A percentile compares a stretch with the other conserved stretches of the same genome.
These are phyloP conservation scores for Hedya salicella DNA, from an alignment of 2,888 invertebrate genomes.

Conservation along the genomic window DNA sequence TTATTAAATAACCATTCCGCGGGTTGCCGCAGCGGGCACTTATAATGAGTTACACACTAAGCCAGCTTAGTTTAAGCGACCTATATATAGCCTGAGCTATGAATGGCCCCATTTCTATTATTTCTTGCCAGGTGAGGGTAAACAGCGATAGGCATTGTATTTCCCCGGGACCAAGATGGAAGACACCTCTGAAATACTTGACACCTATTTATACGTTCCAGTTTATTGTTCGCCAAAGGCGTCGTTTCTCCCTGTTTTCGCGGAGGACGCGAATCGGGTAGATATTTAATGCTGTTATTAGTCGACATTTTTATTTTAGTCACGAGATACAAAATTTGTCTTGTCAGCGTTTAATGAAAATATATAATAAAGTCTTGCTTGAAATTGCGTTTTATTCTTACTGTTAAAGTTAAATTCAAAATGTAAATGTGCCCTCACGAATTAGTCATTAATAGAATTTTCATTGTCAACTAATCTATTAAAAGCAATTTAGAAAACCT, in stretches of 20 bases:
- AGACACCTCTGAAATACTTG: constrained; percentile 48
- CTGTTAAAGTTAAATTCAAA: no score
- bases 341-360: constrained; percentile 10
- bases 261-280: constrained; percentile 22
- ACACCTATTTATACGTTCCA: constrained; percentile 55
- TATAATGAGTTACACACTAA: constrained; percentile 24
- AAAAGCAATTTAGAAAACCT: no score
- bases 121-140: constrained; percentile 43
- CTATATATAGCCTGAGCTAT: constrained; percentile 55
- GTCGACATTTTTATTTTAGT: constrained; percentile 29
- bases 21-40: constrained; percentile 33
- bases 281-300: constrained; percentile 27
- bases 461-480: no score
- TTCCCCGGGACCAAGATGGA: constrained; percentile 43
- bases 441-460: no score
- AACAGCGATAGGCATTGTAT: constrained; percentile 43
- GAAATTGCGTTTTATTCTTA: no score
- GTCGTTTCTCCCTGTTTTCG: constrained; percentile 42
- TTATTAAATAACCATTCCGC: constrained; percentile 64
- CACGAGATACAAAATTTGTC: constrained; percentile 16
- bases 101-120: constrained; percentile 46
- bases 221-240: constrained; percentile 55
- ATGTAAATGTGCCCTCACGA: no score
- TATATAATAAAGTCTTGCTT: background rate
- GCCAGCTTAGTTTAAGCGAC: constrained; percentile 52